These are phyloP conservation scores for Cheilosia soror DNA, from an alignment of 2,888 invertebrate species.

Conservation along the genomic window DNA sequence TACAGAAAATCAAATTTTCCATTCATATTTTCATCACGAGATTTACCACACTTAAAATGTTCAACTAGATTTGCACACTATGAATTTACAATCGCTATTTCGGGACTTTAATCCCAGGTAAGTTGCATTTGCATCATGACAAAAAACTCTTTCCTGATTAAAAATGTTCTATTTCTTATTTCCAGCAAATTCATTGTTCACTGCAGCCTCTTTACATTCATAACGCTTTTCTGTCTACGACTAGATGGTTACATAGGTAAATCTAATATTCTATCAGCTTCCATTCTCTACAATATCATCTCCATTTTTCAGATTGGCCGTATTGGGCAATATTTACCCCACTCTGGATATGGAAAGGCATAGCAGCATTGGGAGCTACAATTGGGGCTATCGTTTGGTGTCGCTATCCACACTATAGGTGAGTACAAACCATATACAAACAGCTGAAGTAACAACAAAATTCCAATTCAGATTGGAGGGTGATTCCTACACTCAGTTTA, in stretches of 20 bases:
- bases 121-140: conserved; percentile 55
- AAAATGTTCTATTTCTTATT: not conserved
- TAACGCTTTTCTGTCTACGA: conserved; percentile 94
- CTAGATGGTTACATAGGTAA: conserved; percentile 91
- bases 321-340: conserved; percentile 98
- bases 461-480: conserved; percentile 92
- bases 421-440: conserved; percentile 63
- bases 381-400: conserved; percentile 98
- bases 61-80: conserved; percentile 81
- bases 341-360: conserved; percentile 98
- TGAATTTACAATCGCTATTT: conserved; percentile 95
- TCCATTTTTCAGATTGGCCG: conserved; percentile 88
- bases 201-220: conserved; percentile 95
- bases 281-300: not conserved
- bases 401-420: conserved; percentile 97
- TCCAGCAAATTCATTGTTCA: conserved; percentile 98
- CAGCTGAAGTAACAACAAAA: not conserved
- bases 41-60: conserved; percentile 71
- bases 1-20: not conserved
- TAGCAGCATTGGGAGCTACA: conserved; percentile 95
- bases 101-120: conserved; percentile 97
- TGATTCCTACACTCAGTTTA: conserved; percentile 98
- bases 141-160: not conserved
- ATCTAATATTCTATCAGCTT: not conserved
- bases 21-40: not conserved